phyloP scores from a whole-genome alignment of 1,140 invertebrate species.

The Drosophila busckii region DNA sequence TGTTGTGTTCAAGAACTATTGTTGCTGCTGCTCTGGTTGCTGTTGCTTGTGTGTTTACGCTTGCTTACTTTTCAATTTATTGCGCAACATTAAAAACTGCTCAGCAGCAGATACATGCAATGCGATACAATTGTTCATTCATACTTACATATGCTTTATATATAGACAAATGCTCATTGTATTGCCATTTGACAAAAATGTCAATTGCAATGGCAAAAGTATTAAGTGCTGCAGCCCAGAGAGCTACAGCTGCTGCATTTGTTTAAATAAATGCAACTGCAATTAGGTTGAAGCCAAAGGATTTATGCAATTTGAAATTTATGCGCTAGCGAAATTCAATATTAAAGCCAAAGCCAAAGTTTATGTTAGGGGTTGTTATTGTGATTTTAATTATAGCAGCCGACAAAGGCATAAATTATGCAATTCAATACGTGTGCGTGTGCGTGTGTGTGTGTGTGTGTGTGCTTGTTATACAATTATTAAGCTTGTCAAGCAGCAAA shows the following conservation, averaged over 20 bases:
- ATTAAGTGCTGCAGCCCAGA: slow-evolving; percentile 35
- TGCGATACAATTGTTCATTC: slow-evolving; percentile 24
- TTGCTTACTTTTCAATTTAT: slow-evolving; percentile 76
- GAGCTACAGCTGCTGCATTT: not conserved
- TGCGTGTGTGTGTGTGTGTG: not conserved
- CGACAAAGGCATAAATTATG: slow-evolving; percentile 21
- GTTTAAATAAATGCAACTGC: not conserved
- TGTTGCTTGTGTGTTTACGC: slow-evolving; percentile 44
- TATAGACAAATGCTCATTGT: slow-evolving; percentile 38
- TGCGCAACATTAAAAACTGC: slow-evolving; percentile 58
- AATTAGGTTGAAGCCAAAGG: slow-evolving; percentile 9
- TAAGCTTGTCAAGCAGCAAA: slow-evolving; percentile 41
- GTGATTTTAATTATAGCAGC: slow-evolving; percentile 34
- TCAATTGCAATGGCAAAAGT: slow-evolving; percentile 62
- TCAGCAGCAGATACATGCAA: slow-evolving; percentile 22
- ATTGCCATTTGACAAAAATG: slow-evolving; percentile 61
- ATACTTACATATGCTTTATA: slow-evolving; percentile 10
- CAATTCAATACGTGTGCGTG: not conserved
- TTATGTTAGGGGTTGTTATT: slow-evolving; percentile 3
- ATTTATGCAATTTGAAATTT: slow-evolving; percentile 27
- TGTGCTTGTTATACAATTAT: slow-evolving; percentile 43
- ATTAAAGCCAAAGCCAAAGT: not conserved
- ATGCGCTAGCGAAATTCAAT: slow-evolving; percentile 22
- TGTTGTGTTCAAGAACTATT: slow-evolving; percentile 2
- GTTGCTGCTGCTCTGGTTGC: slow-evolving; percentile 7